phyloP scores from a whole-genome alignment of 2,113 vertebrate species.

The Jaculus jaculus region DNA sequence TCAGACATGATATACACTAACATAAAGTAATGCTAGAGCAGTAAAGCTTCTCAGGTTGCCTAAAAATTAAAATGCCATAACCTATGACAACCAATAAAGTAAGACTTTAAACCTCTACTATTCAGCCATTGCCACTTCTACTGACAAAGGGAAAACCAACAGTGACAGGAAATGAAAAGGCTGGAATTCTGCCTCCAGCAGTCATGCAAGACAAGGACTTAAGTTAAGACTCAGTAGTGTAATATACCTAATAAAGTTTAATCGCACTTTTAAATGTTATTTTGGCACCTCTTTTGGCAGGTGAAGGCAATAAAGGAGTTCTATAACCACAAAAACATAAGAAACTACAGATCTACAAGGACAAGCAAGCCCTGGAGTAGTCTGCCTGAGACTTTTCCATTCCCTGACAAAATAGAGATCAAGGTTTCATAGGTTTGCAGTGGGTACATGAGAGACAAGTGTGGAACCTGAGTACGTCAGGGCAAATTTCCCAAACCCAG shows the following conservation, averaged over 20 bases:
- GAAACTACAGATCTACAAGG: background rate
- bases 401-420: background rate
- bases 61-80: constrained; percentile 44
- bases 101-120: background rate
- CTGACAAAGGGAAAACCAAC: constrained; percentile 25
- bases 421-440: background rate
- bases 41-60: constrained; percentile 21
- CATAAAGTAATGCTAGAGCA: background rate
- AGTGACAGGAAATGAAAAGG: background rate
- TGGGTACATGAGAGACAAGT: background rate
- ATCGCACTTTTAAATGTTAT: background rate
- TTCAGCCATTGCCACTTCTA: background rate
- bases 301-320: background rate
- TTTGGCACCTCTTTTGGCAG: background rate
- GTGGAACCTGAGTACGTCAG: background rate
- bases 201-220: constrained; percentile 22
- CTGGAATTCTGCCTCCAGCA: constrained; percentile 37
- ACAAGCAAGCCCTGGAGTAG: background rate
- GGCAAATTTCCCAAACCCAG: background rate
- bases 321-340: background rate
- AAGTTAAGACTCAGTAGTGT: background rate
- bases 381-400: background rate
- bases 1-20: constrained; percentile 17
- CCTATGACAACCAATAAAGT: background rate
- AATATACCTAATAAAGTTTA: background rate